These are phyloP conservation scores for Agonum fuliginosum DNA, from an alignment of 2,888 invertebrate species.

Conservation along the genomic window DNA sequence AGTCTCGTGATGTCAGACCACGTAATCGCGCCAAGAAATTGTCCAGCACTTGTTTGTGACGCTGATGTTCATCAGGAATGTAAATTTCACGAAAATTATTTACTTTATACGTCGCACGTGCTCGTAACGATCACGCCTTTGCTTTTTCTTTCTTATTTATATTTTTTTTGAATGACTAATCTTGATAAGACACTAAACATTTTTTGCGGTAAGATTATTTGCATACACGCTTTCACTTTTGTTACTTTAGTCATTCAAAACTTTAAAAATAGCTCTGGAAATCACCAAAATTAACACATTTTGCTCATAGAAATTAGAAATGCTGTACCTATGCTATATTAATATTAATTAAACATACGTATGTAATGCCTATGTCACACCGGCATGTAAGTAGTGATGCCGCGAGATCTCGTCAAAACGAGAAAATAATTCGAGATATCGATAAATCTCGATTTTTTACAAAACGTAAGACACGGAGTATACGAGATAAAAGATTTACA, in stretches of 20 bases:
- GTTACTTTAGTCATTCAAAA: slow-evolving; percentile 14
- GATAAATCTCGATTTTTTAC: no score
- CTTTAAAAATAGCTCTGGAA: slow-evolving; percentile 24
- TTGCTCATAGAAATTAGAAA: neutral
- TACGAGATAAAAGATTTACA: no score
- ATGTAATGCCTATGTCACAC: no score
- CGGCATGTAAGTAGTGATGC: no score
- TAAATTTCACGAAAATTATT: slow-evolving; percentile 4
- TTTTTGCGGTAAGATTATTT: slow-evolving; percentile 22
- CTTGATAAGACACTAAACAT: slow-evolving; percentile 10
- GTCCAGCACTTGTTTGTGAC: slow-evolving; percentile 13
- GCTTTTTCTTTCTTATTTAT: neutral
- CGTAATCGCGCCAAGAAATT: slow-evolving; percentile 15
- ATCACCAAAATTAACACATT: no score
- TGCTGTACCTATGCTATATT: no score
- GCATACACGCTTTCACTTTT: slow-evolving; percentile 23
- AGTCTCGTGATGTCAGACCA: slow-evolving; percentile 15
- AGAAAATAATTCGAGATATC: no score
- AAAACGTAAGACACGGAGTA: no score
- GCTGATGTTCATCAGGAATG: neutral
- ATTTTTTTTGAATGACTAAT: slow-evolving; percentile 31
- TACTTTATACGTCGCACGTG: neutral
- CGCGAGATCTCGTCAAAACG: no score
- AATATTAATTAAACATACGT: no score
- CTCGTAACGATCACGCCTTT: neutral